Percentiles rank a stretch among this genome's conserved stretches.
Evolutionary conservation across 2,113 vertebrate genomes (phyloP).

Genomic region (Neofelis nebulosa): DNA sequence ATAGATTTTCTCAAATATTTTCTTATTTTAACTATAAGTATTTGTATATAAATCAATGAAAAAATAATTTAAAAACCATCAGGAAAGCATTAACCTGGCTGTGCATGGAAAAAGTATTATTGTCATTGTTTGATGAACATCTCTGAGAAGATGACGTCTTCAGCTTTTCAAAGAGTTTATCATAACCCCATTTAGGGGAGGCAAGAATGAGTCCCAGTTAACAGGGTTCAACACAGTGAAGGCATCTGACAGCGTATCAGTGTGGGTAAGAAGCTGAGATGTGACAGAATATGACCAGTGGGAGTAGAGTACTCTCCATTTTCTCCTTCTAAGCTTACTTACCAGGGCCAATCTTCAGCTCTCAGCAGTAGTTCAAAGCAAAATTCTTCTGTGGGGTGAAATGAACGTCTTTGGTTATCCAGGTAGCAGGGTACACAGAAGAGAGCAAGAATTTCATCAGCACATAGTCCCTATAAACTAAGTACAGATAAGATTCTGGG

Average conservation of each 20-base stretch:
- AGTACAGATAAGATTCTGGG: slow-evolving; percentile 21
- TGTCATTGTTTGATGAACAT: background rate
- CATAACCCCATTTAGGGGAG: background rate
- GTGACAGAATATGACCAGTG: background rate
- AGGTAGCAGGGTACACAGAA: slow-evolving; percentile 38
- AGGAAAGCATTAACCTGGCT: slow-evolving; percentile 35
- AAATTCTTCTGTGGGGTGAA: slow-evolving; percentile 68
- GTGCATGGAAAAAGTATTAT: background rate
- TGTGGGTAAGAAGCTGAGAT: background rate
- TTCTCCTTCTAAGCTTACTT: slow-evolving; percentile 70
- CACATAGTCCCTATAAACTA: slow-evolving; percentile 28
- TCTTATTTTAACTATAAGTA: background rate
- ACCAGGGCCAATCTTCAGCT: slow-evolving; percentile 61
- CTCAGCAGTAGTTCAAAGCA: slow-evolving; percentile 57
- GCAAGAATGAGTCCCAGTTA: background rate
- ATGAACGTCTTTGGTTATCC: slow-evolving; percentile 71
- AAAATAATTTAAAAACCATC: background rate
- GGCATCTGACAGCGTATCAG: background rate
- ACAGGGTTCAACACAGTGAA: background rate
- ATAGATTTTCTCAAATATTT: background rate
- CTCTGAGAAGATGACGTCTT: background rate
- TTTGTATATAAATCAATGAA: background rate
- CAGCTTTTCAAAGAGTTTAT: slow-evolving; percentile 11
- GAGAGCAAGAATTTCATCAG: slow-evolving; percentile 66
- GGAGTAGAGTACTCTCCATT: background rate